phyloP scores from a whole-genome alignment of 2,888 invertebrate species.

The Ennomos quercinarius region DNA sequence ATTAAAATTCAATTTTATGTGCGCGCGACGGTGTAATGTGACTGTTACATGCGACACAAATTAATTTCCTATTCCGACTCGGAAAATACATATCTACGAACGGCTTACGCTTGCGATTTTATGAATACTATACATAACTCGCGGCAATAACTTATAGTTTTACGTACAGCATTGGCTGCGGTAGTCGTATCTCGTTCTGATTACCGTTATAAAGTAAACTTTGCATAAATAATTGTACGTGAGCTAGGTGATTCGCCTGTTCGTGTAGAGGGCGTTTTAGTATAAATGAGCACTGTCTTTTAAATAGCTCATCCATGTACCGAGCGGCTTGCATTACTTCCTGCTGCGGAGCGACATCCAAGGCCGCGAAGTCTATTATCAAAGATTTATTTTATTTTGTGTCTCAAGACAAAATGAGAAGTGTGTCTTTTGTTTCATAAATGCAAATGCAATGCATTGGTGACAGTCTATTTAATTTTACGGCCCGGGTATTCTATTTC shows the following conservation, averaged over 20 bases:
- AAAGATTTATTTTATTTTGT: constrained; percentile 2
- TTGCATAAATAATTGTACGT: constrained; percentile 19
- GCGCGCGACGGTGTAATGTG: constrained; percentile 21
- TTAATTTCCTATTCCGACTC: constrained; percentile 29
- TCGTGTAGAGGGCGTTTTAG: constrained; percentile 9
- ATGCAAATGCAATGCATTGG: constrained; percentile 16
- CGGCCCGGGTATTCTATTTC: constrained; percentile 26
- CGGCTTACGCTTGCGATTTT: constrained; percentile 20
- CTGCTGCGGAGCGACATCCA: constrained; percentile 12
- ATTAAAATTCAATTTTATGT: constrained; percentile 25
- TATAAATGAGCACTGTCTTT: constrained; percentile 4
- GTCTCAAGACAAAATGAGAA: no score
- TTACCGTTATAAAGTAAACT: constrained; percentile 18
- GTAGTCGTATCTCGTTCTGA: constrained; percentile 13
- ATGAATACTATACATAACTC: constrained; percentile 24
- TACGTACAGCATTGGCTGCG: constrained; percentile 11
- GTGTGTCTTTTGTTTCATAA: no score
- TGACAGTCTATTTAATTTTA: constrained; percentile 15
- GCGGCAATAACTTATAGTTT: constrained; percentile 27
- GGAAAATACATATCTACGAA: constrained; percentile 23
- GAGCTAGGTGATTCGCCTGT: constrained; percentile 8
- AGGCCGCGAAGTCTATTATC: constrained; percentile 10
- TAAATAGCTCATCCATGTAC: constrained; percentile 8
- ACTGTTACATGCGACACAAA: constrained; percentile 30
- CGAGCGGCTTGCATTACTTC: constrained; percentile 17